These are phyloP conservation scores for Ariolimax columbianus DNA, from an alignment of 2,888 invertebrate genomes.

Conservation along the genomic window DNA sequence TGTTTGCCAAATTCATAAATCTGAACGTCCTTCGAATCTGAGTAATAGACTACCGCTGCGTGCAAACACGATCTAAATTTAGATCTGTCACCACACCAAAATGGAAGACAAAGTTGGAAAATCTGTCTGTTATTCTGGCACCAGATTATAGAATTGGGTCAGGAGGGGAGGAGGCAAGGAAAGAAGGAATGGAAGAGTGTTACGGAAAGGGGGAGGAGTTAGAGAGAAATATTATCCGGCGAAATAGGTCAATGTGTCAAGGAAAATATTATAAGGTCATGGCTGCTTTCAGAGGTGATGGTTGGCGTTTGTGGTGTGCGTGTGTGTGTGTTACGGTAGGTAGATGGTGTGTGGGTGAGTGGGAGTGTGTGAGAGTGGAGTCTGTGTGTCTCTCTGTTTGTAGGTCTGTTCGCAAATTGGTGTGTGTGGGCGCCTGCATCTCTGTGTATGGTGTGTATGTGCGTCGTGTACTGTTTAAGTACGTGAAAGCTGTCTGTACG, in stretches of 20 bases:
- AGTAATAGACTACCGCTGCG: background rate
- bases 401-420: no score
- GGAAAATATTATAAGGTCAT: background rate
- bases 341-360: no score
- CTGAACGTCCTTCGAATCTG: background rate
- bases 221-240: background rate
- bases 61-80: background rate
- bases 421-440: no score
- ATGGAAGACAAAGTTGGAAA: background rate
- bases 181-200: background rate
- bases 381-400: no score
- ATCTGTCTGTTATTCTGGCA: background rate
- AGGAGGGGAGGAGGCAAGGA: no score
- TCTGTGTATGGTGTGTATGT: background rate
- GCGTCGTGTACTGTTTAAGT: background rate
- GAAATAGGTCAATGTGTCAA: background rate
- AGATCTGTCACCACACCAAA: background rate
- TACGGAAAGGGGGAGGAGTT: background rate
- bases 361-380: no score
- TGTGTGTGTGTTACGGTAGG: no score
- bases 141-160: background rate
- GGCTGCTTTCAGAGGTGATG: background rate
- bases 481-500: no score
- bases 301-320: no score
- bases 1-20: background rate